A percentile compares a stretch with the other conserved stretches of the same genome.
Evolutionary conservation across 2,113 vertebrate genomes (phyloP).

Genomic region (Aldabrachelys gigantea): DNA sequence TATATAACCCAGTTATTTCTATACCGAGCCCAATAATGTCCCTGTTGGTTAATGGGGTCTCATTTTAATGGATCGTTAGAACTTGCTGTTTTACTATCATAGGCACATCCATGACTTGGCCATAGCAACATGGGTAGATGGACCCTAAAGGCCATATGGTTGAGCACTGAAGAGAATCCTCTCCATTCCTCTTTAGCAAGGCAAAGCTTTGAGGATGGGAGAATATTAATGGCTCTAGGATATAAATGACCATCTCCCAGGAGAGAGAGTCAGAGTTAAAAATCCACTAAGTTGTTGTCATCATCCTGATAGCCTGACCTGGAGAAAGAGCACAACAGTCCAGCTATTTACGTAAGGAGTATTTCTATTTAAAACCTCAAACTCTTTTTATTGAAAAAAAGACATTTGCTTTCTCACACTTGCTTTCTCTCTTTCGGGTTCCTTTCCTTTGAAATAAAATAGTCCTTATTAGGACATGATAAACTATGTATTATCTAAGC

Average conservation of each 20-base stretch:
- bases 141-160: background rate
- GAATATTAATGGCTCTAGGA: background rate
- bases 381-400: background rate
- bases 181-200: background rate
- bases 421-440: background rate
- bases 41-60: background rate
- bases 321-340: background rate
- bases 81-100: background rate
- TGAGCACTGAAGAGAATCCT: background rate
- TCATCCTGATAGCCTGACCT: background rate
- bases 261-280: no score
- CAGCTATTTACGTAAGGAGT: background rate
- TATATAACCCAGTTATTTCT: background rate
- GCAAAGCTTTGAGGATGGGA: background rate
- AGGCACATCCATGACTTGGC: background rate
- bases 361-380: background rate
- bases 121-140: background rate
- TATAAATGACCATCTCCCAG: background rate
- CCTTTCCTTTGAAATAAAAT: slow-evolving; percentile 16
- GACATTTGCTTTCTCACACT: background rate
- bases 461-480: slow-evolving; percentile 25
- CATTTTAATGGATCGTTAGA: background rate
- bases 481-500: background rate
- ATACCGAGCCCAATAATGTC: background rate
- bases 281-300: background rate